These are phyloP conservation scores for Sceloporus undulatus DNA, from an alignment of 2,113 vertebrate species.

Conservation along the genomic window DNA sequence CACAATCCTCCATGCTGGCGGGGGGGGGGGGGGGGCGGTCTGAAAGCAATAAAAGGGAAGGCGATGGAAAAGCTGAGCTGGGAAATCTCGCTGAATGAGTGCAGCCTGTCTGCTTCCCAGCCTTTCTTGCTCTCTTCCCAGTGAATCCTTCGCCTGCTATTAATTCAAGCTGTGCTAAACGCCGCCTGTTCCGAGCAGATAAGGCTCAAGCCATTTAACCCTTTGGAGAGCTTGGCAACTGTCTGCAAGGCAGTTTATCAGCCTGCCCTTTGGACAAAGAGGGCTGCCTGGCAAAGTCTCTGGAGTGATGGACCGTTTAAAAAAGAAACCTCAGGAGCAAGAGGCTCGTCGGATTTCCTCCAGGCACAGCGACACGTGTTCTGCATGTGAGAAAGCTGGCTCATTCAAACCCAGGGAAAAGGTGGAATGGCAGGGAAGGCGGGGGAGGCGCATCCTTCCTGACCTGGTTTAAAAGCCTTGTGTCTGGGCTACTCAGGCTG, in stretches of 20 bases:
- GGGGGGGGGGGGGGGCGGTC: too few species aligned
- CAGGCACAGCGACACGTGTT: not conserved
- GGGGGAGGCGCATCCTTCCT: not conserved
- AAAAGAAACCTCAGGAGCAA: not conserved
- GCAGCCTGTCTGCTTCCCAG: not conserved
- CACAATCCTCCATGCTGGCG: too few species aligned
- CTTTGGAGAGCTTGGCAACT: conserved; percentile 2
- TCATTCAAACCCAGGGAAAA: not conserved
- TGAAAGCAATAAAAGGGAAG: not conserved
- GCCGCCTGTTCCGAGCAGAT: conserved; percentile 71
- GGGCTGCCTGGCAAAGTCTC: not conserved
- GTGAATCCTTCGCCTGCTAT: conserved; percentile 43
- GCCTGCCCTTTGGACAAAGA: accelerated
- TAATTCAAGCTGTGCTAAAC: conserved; percentile 52
- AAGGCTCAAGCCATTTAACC: conserved; percentile 75
- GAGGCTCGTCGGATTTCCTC: not conserved
- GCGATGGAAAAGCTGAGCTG: too few species aligned
- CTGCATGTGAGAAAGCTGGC: not conserved
- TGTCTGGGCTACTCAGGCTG: not conserved
- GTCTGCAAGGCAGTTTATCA: not conserved
- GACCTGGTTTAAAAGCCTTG: conserved; percentile 8
- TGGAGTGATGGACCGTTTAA: accelerated
- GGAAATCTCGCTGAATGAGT: not conserved
- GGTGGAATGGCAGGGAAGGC: not conserved
- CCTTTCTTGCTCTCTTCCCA: not conserved